A percentile compares a stretch with the other conserved stretches of the same genome.
Evolutionary conservation across 2,797 vertebrate genomes (phyloP).

Genomic region (Linurgus olivaceus): DNA sequence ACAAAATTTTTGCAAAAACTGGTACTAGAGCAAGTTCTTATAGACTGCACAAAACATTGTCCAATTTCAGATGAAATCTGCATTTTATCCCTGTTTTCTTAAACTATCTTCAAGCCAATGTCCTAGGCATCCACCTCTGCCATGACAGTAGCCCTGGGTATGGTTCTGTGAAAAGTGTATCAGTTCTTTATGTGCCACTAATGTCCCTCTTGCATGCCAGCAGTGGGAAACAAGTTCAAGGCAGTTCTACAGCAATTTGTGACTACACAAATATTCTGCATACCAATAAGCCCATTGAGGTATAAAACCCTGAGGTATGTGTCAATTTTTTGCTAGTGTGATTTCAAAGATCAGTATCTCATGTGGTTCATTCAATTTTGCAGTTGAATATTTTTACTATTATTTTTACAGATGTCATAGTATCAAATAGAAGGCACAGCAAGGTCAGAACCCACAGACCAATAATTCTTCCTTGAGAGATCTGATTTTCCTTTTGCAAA

Average conservation of each 20-base stretch:
- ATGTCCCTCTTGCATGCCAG: not conserved
- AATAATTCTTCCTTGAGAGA: not conserved
- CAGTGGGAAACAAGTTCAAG: not conserved
- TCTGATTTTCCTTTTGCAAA: not conserved
- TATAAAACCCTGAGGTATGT: not conserved
- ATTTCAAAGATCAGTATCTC: not conserved
- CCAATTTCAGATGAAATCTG: slow-evolving; percentile 42
- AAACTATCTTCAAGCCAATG: slow-evolving; percentile 37
- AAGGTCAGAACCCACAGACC: not conserved
- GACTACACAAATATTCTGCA: not conserved
- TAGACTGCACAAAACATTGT: slow-evolving; percentile 6
- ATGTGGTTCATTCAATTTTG: not conserved
- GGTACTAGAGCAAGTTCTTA: not conserved
- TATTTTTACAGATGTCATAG: not conserved
- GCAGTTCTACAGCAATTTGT: not conserved
- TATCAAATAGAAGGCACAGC: not conserved
- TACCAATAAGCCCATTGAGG: not conserved
- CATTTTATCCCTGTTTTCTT: not conserved
- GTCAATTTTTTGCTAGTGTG: not conserved
- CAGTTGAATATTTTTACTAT: not conserved
- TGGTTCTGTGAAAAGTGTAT: not conserved
- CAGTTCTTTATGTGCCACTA: not conserved
- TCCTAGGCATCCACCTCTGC: not conserved
- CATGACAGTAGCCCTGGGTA: not conserved
- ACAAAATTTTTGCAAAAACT: not conserved